A percentile compares a stretch with the other conserved stretches of the same genome.
These are phyloP conservation scores for Lymantria monacha DNA, from an alignment of 2,888 invertebrate genomes.

Conservation along the genomic window DNA sequence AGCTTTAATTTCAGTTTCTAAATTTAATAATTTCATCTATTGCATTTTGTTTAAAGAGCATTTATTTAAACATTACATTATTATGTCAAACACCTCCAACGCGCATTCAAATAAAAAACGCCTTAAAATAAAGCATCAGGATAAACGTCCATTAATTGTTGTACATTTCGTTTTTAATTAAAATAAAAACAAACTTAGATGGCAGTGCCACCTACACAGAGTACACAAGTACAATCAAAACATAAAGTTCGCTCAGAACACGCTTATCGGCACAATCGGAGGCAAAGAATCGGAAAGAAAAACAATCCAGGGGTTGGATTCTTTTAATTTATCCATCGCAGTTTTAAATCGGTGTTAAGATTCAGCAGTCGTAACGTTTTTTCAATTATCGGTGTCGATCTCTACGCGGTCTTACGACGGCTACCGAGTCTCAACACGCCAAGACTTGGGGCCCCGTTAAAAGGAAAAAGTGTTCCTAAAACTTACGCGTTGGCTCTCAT, in stretches of 20 bases:
- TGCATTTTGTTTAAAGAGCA: no score
- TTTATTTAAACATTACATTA: neutral
- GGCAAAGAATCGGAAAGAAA: constrained; percentile 61
- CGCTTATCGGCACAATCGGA: constrained; percentile 67
- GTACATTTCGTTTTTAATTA: constrained; percentile 52
- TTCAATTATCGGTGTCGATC: constrained; percentile 74
- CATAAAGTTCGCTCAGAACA: constrained; percentile 72
- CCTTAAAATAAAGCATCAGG: constrained; percentile 17
- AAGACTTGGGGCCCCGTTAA: constrained; percentile 37
- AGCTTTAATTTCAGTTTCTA: no score
- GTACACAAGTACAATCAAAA: constrained; percentile 57
- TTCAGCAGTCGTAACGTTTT: constrained; percentile 72
- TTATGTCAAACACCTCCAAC: neutral
- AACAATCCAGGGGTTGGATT: constrained; percentile 65
- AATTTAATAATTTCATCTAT: no score
- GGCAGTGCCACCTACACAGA: constrained; percentile 60
- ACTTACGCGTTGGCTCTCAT: constrained; percentile 40
- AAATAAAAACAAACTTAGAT: constrained; percentile 47
- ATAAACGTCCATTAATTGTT: constrained; percentile 33
- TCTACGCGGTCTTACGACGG: constrained; percentile 68
- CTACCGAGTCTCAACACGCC: constrained; percentile 63
- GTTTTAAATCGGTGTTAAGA: constrained; percentile 79
- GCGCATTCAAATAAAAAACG: neutral
- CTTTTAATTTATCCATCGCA: constrained; percentile 78
- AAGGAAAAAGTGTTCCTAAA: constrained; percentile 34